Evolutionary conservation across 2,113 vertebrate genomes (phyloP).

Genomic region (Lepisosteus oculatus): DNA sequence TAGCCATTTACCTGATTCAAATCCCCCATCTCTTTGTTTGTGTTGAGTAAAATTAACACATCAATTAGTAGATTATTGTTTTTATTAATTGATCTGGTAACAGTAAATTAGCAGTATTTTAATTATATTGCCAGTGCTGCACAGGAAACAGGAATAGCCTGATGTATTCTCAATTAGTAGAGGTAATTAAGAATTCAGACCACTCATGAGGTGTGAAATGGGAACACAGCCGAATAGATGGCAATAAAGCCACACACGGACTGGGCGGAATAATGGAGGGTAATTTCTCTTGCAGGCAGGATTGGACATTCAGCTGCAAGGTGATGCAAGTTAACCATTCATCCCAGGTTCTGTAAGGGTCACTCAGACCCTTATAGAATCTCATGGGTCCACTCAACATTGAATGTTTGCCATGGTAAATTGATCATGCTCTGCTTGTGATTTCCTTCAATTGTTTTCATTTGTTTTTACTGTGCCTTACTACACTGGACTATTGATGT

Average conservation of each 20-base stretch:
- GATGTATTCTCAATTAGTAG: slow-evolving; percentile 31
- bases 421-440: too few relatives aligned
- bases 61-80: neutral
- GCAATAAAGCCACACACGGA: slow-evolving; percentile 23
- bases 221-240: slow-evolving; percentile 19
- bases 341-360: too few relatives aligned
- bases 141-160: slow-evolving; percentile 11
- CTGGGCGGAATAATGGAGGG: slow-evolving; percentile 39
- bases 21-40: too few relatives aligned
- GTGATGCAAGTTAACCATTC: too few relatives aligned
- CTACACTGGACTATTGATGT: too few relatives aligned
- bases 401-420: too few relatives aligned
- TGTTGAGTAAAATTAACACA: too few relatives aligned
- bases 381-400: too few relatives aligned
- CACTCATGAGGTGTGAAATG: slow-evolving; percentile 28
- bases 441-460: too few relatives aligned
- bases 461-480: too few relatives aligned
- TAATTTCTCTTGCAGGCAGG: slow-evolving; percentile 13
- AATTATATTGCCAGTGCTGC: neutral
- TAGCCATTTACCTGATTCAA: too few relatives aligned
- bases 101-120: slow-evolving; percentile 1
- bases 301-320: neutral
- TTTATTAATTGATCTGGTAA: neutral
- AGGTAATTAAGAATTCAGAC: slow-evolving; percentile 17
- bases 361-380: too few relatives aligned